Evolutionary conservation across 2,888 invertebrate genomes (phyloP).

Genomic region (Prosopocoilus inquinatus): DNA sequence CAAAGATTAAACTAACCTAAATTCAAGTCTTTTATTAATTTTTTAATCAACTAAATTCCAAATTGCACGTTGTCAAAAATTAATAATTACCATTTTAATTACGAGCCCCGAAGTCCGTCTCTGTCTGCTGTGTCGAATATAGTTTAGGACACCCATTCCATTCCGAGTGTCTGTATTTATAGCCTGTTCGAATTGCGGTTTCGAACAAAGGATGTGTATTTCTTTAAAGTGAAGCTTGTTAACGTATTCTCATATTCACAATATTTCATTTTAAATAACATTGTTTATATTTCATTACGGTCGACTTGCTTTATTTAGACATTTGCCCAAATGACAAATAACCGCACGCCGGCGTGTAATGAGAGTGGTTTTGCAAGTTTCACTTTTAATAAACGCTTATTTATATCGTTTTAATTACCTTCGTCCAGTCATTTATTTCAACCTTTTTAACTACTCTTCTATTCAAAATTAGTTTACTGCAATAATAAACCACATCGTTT

Average conservation of each 20-base stretch:
- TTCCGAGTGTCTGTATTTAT: slow-evolving; percentile 50
- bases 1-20: too few species aligned
- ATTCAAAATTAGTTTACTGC: too few species aligned
- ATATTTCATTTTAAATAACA: slow-evolving; percentile 51
- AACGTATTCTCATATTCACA: slow-evolving; percentile 47
- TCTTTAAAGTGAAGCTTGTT: slow-evolving; percentile 49
- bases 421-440: background rate
- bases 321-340: slow-evolving; percentile 43
- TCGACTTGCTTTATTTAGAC: slow-evolving; percentile 44
- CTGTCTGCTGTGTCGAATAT: slow-evolving; percentile 41
- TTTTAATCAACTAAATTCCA: too few species aligned
- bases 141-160: slow-evolving; percentile 49
- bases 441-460: too few species aligned
- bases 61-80: too few species aligned
- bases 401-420: too few species aligned
- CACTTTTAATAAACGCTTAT: too few species aligned
- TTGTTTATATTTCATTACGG: slow-evolving; percentile 49
- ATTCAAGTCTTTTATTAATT: too few species aligned
- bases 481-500: too few species aligned
- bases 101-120: background rate
- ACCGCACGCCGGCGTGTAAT: background rate
- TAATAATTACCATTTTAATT: too few species aligned
- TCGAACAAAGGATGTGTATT: slow-evolving; percentile 46
- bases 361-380: too few species aligned
- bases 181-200: slow-evolving; percentile 48